Base-by-base conservation (phyloP, 37 sponge, comb jelly and placozoan genomes). In the Mnemiopsis leidyi region DNA sequence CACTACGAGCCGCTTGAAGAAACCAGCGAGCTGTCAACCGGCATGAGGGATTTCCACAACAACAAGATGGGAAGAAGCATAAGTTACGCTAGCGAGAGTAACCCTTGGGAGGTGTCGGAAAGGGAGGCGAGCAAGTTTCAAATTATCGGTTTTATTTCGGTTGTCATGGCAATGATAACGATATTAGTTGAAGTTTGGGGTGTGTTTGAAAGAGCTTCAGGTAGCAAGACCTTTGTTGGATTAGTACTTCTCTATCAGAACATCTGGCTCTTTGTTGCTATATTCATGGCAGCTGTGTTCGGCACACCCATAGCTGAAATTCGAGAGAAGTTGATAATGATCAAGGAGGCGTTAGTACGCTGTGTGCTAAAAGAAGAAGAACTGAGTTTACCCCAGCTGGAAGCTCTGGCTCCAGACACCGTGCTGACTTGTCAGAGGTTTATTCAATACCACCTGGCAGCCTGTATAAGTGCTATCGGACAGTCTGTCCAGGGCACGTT, bases 381-480 rank as follows among this genome's bases (percentile, higher is more conserved):
- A 18, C 18, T 77, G 9, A 77, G 35, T 32, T 36, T 77, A 1
- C 79, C 79, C 3, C 39, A 85, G 48, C 25, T 85, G 23, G 90
- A 85, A 9, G 16, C 36, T n/a, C 40, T 85, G 29, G 38, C 40
- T 5, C 90, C 40, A 13, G 90, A 85, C 18, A 85, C 61, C 0
- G 61, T 85, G 40, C 61, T 40, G 25, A 40, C 61, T 3, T 85
- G 90, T 40, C 90, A 85, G 90, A 35, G 90, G n/a, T 85, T 85
- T 39, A 37, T 40, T 1, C 32, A 40, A 61, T 85, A 85, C 90
- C 90, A 85, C 61, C 39, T 40, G 90, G 36, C 90, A 1, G 90
- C 90, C 36, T 85, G 90, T 85, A 38, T 85, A n/a, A 40, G 61
- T 85, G 90, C 90, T 40, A 85, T 85, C 90, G 30, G 90, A 7